A percentile compares a stretch with the other conserved stretches of the same genome.
These are phyloP conservation scores for Diploscapter pachys DNA, from an alignment of 1,140 invertebrate species.

Conservation along the genomic window DNA sequence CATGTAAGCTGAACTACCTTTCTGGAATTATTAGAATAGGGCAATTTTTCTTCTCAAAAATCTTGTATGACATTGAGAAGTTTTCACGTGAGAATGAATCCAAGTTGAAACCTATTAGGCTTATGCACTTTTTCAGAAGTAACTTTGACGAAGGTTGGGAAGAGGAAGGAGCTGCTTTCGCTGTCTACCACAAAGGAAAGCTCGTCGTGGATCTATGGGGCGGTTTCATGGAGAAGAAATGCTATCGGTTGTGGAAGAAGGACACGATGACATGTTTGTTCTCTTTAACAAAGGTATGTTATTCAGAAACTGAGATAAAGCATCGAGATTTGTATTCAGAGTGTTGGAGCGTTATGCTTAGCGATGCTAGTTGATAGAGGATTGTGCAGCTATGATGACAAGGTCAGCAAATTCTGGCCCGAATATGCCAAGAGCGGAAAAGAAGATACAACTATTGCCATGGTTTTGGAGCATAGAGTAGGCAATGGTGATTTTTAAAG, in stretches of 20 bases:
- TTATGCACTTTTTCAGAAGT: conserved; percentile 20
- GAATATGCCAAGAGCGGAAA: conserved; percentile 62
- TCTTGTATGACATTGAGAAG: too few species aligned
- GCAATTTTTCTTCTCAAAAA: too few species aligned
- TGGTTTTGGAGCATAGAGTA: conserved; percentile 60
- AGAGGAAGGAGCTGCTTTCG: conserved; percentile 49
- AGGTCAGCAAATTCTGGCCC: conserved; percentile 61
- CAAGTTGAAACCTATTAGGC: too few species aligned
- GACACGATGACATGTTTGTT: conserved; percentile 44
- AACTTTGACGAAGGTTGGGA: conserved; percentile 57
- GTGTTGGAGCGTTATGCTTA: conserved; percentile 50
- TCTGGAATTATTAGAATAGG: too few species aligned
- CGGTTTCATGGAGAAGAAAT: conserved; percentile 41
- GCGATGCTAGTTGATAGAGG: conserved; percentile 60
- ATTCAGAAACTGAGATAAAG: background rate
- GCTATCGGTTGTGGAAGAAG: conserved; percentile 36
- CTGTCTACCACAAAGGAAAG: conserved; percentile 49
- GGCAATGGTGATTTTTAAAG: background rate
- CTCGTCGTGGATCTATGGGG: conserved; percentile 51
- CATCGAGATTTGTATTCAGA: conserved; percentile 14
- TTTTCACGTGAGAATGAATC: too few species aligned
- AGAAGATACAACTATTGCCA: conserved; percentile 60
- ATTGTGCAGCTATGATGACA: conserved; percentile 57
- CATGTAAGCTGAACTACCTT: too few species aligned
- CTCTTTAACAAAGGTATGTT: conserved; percentile 44